Base-by-base conservation (phyloP, 1,140 invertebrate genomes). In the Arctopsyche grandis region DNA sequence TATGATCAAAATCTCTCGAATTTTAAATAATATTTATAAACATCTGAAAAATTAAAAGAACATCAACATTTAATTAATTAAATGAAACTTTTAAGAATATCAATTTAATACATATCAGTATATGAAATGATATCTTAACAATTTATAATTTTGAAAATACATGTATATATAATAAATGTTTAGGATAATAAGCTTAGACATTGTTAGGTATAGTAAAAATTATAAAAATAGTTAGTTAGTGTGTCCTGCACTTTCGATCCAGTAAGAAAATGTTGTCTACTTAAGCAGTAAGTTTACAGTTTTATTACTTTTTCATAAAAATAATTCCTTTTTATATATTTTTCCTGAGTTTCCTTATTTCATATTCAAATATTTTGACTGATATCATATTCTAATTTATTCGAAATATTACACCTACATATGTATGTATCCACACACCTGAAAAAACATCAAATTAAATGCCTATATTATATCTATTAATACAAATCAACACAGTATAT, bases 31-130 rank as follows among this genome's bases (percentile, higher is more conserved):
- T 78, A 58, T 58, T 19, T 22, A 46, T 78, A 5, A 79, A 70
- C 26, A 79, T 26, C 22, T 22, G 24, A 26, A 22, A 26, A 66
- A 66, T 66, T 66, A 22, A 66, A 24, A 63, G 46, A 70, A 77
- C 75, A 70, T 79, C 73, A 46, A 43, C 44, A 16, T 22, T 66
- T 22, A 5, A 26, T 19, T 10, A 19, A 19, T 21, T 24, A 66
- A 48, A 78, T 77, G 43, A 71, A 82, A 82, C 81, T 82, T 82
- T 79, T 77, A 78, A 80, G 81, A 82, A 82, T 82, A 82, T 82
- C 81, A 82, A 78, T 79, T 82, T 82, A 78, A 75, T 80, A 82
- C 81, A 82, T 82, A 82, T 82, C 81, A 82, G 78, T 81, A 81
- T 78, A 81, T 76, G 78, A 75, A 77, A 70, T 74, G 75, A 73